A percentile compares a stretch with the other conserved stretches of the same genome.
Conservation (phyloP, 2,113 vertebrate genomes). For the Silurus meridionalis region DNA sequence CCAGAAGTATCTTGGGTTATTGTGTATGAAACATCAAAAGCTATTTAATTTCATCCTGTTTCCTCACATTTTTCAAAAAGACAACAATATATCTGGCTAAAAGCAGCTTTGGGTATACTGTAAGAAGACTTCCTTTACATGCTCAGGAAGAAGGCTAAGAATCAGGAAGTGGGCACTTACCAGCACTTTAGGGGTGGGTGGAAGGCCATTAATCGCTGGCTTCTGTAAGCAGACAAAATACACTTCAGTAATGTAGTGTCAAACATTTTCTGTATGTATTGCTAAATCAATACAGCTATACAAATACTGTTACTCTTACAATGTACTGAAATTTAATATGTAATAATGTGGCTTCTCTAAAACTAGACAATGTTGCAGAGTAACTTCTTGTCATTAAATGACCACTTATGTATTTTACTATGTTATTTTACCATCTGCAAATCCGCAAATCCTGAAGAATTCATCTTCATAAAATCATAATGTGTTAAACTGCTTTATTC, state of each 20-base stretch:
- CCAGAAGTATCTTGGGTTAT: background rate
- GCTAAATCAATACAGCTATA: background rate
- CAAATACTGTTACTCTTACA: background rate
- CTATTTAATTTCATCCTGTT: background rate
- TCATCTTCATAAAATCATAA: background rate
- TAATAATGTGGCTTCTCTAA: background rate
- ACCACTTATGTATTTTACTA: background rate
- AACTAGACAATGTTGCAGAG: background rate
- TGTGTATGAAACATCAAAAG: background rate
- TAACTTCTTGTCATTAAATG: background rate
- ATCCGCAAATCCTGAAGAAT: background rate
- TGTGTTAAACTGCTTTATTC: background rate
- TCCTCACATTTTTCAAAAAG: background rate
- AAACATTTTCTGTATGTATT: background rate
- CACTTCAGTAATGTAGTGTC: background rate
- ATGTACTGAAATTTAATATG: background rate
- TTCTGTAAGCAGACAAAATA: slow-evolving; percentile 74
- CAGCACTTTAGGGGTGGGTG: slow-evolving; percentile 97
- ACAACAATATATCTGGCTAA: background rate
- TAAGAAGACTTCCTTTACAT: slow-evolving; percentile 17
- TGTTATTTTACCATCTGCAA: background rate
- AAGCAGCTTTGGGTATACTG: background rate
- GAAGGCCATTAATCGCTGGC: slow-evolving; percentile 93
- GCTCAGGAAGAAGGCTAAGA: background rate
- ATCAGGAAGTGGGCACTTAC: slow-evolving; percentile 74